Evolutionary conservation across 2,797 vertebrate species (phyloP), one percentile per base, ranked within the genome.

Genomic region (Ptychobarbus kaznakovi): DNA sequence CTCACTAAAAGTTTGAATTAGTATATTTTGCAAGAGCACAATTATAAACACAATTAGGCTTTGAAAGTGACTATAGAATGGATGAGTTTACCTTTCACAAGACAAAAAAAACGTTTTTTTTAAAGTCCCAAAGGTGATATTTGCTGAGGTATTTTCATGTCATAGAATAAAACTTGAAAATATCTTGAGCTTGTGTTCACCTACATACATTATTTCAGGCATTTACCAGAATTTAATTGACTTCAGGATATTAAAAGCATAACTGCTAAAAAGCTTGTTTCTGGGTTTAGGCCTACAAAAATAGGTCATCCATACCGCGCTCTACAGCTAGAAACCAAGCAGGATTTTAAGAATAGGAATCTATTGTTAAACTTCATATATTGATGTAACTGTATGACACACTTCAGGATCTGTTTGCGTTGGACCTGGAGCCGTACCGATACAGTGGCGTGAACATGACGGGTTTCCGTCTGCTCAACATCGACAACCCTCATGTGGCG

Each of bases 401-500:
- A 15, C 61, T 65, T 32, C 89, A 99, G 98, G 98, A 99, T 92
- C 93, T 99, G 83, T 99, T 98, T 83, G 96, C 98, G 0, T 93
- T 99, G 81, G 97, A 99, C 89, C 94, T 99, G 93, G 97, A 99
- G 90, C 97, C 98, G 8, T 99, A 99, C 84, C 96, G 97, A 88
- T 98, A 99, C 94, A 99, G 97, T 0, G 98, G 98, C 4, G 98
- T 99, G 81, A 98, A 99, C 89, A 98, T 99, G 97, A 99, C 98
- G 0, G 98, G 98, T 0, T 99, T 99, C 87, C 95, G 98, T n/a
- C 94, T 99, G 80, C 96, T 99, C 38, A 97, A 98, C 86, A 93
- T 97, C 0, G 98, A 98, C 85, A 96, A 93, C 86, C 95, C 96
- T 0, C 95, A 95, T 0, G 97, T 99, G 89, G 95, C 97, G 0